Percentiles rank a stretch among this genome's conserved stretches.
Evolutionary conservation across 2,797 vertebrate species (phyloP).

Genomic region (Eulemur albifrons): DNA sequence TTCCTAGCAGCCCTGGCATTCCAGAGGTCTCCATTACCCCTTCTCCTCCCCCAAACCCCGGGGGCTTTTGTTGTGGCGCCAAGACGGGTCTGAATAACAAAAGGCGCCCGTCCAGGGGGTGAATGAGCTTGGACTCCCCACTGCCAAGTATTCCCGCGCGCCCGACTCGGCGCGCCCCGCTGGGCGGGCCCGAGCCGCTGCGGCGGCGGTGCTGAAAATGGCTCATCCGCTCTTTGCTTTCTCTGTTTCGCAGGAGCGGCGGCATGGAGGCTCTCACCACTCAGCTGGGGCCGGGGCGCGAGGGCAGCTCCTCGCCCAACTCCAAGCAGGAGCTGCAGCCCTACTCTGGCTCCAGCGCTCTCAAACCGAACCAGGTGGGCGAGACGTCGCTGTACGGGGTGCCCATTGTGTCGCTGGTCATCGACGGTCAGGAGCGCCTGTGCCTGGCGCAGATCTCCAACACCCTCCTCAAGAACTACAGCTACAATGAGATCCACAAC

Average conservation of each 20-base stretch:
- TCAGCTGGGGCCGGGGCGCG: slow-evolving; percentile 92
- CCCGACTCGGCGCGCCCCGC: slow-evolving; percentile 33
- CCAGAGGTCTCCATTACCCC: slow-evolving; percentile 37
- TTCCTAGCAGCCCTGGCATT: slow-evolving; percentile 21
- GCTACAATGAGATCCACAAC: slow-evolving; percentile 96
- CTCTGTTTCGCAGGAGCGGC: slow-evolving; percentile 78
- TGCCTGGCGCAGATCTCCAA: slow-evolving; percentile 95
- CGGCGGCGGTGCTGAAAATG: slow-evolving; percentile 59
- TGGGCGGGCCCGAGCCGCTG: slow-evolving; percentile 56
- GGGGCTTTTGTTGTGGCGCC: slow-evolving; percentile 61
- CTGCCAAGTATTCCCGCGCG: slow-evolving; percentile 38
- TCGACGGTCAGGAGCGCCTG: slow-evolving; percentile 95
- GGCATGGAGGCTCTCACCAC: slow-evolving; percentile 95
- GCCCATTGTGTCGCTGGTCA: slow-evolving; percentile 96
- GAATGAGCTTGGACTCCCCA: slow-evolving; percentile 54
- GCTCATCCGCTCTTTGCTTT: slow-evolving; percentile 76
- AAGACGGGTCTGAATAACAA: slow-evolving; percentile 59
- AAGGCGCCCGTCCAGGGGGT: slow-evolving; percentile 50
- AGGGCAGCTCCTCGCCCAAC: slow-evolving; percentile 91
- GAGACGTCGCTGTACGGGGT: slow-evolving; percentile 96
- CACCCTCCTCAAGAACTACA: slow-evolving; percentile 93
- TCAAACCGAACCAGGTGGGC: slow-evolving; percentile 97
- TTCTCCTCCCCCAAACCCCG: neutral
- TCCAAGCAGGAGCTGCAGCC: slow-evolving; percentile 92
- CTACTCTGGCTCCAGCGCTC: slow-evolving; percentile 89